Evolutionary conservation across 2,797 vertebrate species (phyloP).

Genomic region (Chanos chanos): DNA sequence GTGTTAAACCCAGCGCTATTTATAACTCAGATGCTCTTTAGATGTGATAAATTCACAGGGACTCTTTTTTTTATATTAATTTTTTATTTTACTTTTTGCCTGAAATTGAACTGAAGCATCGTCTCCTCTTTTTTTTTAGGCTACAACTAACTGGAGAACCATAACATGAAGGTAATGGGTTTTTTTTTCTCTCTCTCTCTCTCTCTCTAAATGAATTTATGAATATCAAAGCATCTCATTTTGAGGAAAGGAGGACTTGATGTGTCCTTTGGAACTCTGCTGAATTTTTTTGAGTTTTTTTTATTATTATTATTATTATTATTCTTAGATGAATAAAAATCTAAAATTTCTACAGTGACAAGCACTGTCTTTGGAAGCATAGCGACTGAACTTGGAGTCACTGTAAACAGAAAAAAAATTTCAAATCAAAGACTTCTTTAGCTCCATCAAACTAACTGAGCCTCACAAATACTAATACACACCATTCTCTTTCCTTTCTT

Average conservation of each 20-base stretch:
- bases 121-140: conserved; percentile 32
- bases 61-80: conserved; percentile 24
- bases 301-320: conserved; percentile 33
- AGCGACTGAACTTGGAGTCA: conserved; percentile 60
- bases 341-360: conserved; percentile 56
- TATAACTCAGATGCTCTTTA: conserved; percentile 46
- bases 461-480: conserved; percentile 78
- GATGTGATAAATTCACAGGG: conserved; percentile 47
- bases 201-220: conserved; percentile 40
- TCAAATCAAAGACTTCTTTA: conserved; percentile 76
- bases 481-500: conserved; percentile 68
- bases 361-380: conserved; percentile 59
- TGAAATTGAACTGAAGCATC: conserved; percentile 44
- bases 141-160: conserved; percentile 11
- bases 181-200: conserved; percentile 17
- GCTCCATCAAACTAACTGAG: conserved; percentile 70
- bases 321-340: conserved; percentile 43
- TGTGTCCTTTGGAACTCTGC: conserved; percentile 29
- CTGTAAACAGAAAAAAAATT: conserved; percentile 62
- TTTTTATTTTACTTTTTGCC: conserved; percentile 10
- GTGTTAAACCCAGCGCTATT: conserved; percentile 41
- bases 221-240: conserved; percentile 35
- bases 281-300: conserved; percentile 28
- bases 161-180: conserved; percentile 42
- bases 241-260: conserved; percentile 30